Percentiles rank a stretch among this genome's conserved stretches.
phyloP scores from a whole-genome alignment of 37 sponge, comb jelly and placozoan species.

The Chondrosia reniformis region DNA sequence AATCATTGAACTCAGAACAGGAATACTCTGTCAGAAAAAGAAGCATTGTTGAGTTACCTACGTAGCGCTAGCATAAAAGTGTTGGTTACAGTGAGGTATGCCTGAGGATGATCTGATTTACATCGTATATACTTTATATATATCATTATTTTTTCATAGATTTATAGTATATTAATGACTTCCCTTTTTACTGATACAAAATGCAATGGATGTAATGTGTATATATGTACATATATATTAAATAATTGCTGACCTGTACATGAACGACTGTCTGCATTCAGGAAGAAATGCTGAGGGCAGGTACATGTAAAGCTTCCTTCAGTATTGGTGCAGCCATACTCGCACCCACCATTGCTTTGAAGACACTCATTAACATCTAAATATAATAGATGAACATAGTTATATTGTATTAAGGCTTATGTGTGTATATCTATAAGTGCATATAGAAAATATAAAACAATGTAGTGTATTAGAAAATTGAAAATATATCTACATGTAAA shows the following conservation, averaged over 20 bases:
- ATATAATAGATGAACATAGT: background rate
- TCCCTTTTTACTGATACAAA: background rate
- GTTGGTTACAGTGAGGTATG: too few species aligned
- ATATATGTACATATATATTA: too few species aligned
- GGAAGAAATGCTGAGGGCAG: background rate
- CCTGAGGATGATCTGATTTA: too few species aligned
- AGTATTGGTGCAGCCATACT: constrained; percentile 38
- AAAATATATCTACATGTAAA: too few species aligned
- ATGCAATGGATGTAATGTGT: too few species aligned
- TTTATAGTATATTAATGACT: background rate
- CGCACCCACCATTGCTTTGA: constrained; percentile 18
- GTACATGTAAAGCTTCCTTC: constrained; percentile 34
- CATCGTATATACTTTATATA: background rate
- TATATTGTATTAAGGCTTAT: too few species aligned
- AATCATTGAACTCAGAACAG: background rate
- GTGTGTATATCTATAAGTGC: too few species aligned
- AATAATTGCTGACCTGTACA: constrained; percentile 19
- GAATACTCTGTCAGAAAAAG: background rate
- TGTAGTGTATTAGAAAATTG: too few species aligned
- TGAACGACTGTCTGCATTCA: background rate
- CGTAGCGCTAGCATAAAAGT: too few species aligned
- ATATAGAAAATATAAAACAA: too few species aligned
- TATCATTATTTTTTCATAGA: background rate
- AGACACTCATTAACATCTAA: constrained; percentile 49
- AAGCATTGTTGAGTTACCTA: too few species aligned